These are phyloP conservation scores for Phyllostomus hastatus DNA, from an alignment of 2,113 vertebrate species.

Conservation along the genomic window DNA sequence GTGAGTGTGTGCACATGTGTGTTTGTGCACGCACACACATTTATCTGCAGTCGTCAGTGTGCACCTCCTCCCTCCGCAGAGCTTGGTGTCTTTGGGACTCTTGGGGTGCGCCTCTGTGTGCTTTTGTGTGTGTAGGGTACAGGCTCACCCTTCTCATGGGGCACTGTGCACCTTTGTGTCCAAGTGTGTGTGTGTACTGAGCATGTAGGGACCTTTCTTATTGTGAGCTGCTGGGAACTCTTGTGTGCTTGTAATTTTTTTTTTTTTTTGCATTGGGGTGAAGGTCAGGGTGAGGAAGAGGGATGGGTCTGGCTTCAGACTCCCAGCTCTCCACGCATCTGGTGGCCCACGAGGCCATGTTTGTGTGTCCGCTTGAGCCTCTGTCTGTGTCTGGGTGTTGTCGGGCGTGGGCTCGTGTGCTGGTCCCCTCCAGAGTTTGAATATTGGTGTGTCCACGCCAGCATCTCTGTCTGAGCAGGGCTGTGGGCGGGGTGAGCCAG, in stretches of 20 bases:
- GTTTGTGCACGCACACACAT: not conserved
- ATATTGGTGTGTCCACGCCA: slow-evolving; percentile 8
- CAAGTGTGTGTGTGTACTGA: not conserved
- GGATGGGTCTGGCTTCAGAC: not conserved
- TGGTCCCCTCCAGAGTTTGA: slow-evolving; percentile 6
- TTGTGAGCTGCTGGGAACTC: not conserved
- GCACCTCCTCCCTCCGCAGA: not conserved
- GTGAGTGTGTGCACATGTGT: not conserved
- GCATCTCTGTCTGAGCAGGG: not conserved
- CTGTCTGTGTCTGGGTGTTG: not conserved
- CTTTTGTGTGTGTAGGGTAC: not conserved
- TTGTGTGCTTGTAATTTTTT: not conserved
- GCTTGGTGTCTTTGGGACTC: slow-evolving; percentile 15
- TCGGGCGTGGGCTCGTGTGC: not conserved
- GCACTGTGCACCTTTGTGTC: not conserved
- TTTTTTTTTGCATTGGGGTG: not conserved
- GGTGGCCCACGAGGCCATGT: slow-evolving; percentile 8
- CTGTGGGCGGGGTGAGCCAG: not conserved
- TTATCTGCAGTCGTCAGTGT: not conserved
- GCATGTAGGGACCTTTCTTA: not conserved
- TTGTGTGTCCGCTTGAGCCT: slow-evolving; percentile 45
- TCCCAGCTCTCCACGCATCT: not conserved
- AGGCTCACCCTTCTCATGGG: not conserved
- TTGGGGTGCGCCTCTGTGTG: not conserved
- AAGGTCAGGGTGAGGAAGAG: not conserved